Conservation (phyloP, 2,113 vertebrate genomes). For the Cacatua alba region DNA sequence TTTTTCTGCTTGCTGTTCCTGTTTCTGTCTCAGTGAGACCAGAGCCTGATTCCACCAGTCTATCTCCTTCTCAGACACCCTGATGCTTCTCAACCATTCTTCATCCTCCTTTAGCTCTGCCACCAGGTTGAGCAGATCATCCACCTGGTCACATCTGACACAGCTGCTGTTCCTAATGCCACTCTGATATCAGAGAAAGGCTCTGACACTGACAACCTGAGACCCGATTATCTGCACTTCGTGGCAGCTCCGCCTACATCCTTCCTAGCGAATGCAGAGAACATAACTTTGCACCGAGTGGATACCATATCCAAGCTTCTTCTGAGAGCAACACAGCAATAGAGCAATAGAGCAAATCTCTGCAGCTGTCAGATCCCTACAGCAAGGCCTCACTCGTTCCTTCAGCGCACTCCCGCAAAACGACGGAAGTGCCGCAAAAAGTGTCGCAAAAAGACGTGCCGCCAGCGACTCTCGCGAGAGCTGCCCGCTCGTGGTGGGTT, state of each 20-base stretch:
- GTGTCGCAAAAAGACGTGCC: not conserved
- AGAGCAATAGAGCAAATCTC: not conserved
- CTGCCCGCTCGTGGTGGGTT: fast-evolving
- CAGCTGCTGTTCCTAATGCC: not conserved
- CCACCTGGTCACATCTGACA: not conserved
- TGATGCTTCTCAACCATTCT: not conserved
- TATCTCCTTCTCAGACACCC: not conserved
- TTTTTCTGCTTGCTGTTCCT: not conserved
- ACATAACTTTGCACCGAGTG: not conserved
- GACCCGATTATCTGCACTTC: not conserved
- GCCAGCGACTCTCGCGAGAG: not conserved
- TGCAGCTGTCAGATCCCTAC: fast-evolving
- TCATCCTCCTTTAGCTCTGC: not conserved
- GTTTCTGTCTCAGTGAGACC: not conserved
- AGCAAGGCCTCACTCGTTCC: no score
- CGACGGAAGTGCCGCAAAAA: not conserved
- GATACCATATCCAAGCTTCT: not conserved
- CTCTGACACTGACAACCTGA: not conserved
- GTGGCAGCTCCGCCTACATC: not conserved
- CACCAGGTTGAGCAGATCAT: not conserved
- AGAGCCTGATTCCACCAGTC: no score
- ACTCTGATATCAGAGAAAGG: not conserved
- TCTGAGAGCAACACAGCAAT: not conserved
- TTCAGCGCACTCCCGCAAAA: not conserved
- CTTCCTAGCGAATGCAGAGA: not conserved